Conservation (phyloP, 37 sponge, comb jelly and placozoan genomes). For the Beroe forskalii region DNA sequence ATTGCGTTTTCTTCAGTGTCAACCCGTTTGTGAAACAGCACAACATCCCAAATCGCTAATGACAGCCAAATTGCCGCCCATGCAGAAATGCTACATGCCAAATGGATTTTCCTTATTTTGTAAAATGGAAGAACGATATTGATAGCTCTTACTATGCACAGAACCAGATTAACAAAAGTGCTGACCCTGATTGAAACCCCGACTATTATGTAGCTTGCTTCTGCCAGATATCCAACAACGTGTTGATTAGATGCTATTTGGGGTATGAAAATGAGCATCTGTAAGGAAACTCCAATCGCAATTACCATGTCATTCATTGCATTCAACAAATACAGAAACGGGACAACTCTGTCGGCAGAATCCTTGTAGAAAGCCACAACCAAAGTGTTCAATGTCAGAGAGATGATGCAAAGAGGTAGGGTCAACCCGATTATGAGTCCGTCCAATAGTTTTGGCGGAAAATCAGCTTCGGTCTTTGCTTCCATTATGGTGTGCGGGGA, state of each 20-base stretch:
- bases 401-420: neutral
- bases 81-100: neutral
- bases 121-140: conserved; percentile 18
- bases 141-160: neutral
- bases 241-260: neutral
- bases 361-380: neutral
- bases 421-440: conserved; percentile 9
- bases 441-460: neutral
- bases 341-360: neutral
- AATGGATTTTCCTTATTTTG: neutral
- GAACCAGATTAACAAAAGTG: neutral
- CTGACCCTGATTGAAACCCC: neutral
- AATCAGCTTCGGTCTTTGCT: neutral
- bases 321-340: conserved; percentile 2
- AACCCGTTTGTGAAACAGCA: neutral
- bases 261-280: neutral
- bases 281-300: neutral
- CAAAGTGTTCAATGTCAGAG: neutral
- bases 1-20: neutral
- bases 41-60: neutral
- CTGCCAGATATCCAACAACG: neutral
- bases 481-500: neutral
- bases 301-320: neutral
- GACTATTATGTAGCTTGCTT: neutral
- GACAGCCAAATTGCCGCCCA: neutral